Conservation (phyloP, 2,888 invertebrate species). For the Nomada goodeniana region DNA sequence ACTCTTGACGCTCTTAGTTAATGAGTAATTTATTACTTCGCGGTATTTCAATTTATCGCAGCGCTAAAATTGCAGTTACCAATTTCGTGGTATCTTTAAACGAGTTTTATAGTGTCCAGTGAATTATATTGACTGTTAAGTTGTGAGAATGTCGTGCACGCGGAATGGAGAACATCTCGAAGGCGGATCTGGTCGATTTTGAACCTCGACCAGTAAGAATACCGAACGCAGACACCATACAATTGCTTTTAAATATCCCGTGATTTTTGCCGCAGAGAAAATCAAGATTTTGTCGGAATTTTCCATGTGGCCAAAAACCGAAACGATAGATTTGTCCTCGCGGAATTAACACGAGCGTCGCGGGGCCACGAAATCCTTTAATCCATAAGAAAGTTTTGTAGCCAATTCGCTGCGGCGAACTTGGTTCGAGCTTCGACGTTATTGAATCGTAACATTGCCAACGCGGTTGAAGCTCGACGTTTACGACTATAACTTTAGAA, state of each 20-base stretch:
- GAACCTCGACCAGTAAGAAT: no score
- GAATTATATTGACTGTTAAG: conserved; percentile 10
- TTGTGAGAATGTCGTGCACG: not conserved
- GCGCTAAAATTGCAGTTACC: no score
- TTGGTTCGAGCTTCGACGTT: not conserved
- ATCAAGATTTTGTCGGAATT: not conserved
- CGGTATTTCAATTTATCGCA: no score
- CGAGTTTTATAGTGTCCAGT: not conserved
- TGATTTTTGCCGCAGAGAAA: not conserved
- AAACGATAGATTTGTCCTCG: not conserved
- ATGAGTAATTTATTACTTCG: no score
- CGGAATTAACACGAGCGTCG: not conserved
- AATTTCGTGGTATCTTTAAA: no score
- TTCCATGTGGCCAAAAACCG: not conserved
- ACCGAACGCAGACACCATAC: not conserved
- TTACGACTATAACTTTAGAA: conserved; percentile 13
- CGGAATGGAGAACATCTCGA: conserved; percentile 2
- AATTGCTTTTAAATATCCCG: not conserved
- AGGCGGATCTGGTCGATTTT: not conserved
- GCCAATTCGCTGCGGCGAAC: conserved; percentile 1
- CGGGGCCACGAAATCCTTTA: not conserved
- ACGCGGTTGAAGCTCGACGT: conserved; percentile 13
- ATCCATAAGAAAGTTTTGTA: not conserved
- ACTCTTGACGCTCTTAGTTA: no score
- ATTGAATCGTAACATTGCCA: conserved; percentile 18